A percentile compares a stretch with the other conserved stretches of the same genome.
phyloP scores from a whole-genome alignment of 2,113 vertebrate genomes.

The Lethenteron reissneri region DNA sequence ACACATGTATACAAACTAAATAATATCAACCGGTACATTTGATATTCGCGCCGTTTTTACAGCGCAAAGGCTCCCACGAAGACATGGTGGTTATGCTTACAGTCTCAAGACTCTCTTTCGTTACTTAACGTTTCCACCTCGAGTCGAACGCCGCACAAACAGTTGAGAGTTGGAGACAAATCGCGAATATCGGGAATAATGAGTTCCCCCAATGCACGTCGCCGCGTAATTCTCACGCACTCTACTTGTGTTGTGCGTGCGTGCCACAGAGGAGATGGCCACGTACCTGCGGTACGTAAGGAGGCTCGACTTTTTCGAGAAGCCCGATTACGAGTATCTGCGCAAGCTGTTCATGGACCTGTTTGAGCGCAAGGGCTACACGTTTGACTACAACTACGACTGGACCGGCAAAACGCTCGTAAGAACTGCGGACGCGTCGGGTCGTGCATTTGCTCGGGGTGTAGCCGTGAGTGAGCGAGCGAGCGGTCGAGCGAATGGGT shows the following conservation, averaged over 20 bases:
- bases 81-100: no score
- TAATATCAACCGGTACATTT: no score
- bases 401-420: slow-evolving; percentile 95
- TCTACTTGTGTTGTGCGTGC: slow-evolving; percentile 7
- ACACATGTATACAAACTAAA: no score
- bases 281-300: slow-evolving; percentile 88
- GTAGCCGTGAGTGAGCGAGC: no score
- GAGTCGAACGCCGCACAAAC: background rate
- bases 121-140: no score
- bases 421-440: slow-evolving; percentile 22
- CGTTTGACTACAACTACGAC: slow-evolving; percentile 88
- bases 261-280: slow-evolving; percentile 76
- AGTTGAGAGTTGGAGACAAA: accelerated
- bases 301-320: slow-evolving; percentile 91
- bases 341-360: slow-evolving; percentile 83
- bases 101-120: background rate
- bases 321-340: slow-evolving; percentile 90
- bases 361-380: slow-evolving; percentile 88
- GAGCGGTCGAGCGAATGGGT: no score
- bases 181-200: slow-evolving; percentile 10
- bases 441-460: no score
- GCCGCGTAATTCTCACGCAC: slow-evolving; percentile 5
- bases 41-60: no score
- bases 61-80: no score
- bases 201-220: slow-evolving; percentile 8